Base-by-base conservation (phyloP, 2,113 vertebrate species). In the Eurystomus gularis region DNA sequence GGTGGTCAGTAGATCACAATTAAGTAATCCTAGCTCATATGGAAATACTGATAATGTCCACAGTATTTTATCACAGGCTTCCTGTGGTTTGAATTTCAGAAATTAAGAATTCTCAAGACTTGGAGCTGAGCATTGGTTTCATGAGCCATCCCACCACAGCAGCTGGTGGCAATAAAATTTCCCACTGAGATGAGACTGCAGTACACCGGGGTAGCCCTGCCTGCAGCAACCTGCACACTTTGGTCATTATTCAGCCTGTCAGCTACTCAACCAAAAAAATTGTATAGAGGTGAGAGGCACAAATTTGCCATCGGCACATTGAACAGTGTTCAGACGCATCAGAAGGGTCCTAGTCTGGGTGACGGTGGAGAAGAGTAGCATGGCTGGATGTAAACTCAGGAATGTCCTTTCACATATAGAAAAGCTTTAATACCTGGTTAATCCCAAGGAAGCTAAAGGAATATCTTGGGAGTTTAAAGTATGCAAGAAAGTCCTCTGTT, bases 261-360 rank as follows among this genome's bases (percentile, higher is more conserved):
- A 86, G 4, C 19, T 37, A 55, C 16, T 26, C 17, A 65, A 33
- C 35, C 11, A 81, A 83, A 65, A 57, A 52, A 15, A 9, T 3
- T 20, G 9, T 20, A 5, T 9, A 29, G 33, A 69, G 4, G 11
- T 0, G 0, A 62, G n/a, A 88, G 39, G 52, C 25, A 80, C 48
- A 71, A 40, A 26, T 7, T 35, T 46, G 39, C 33, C 23, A 58
- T 13, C 26, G 26, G 29, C 17, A 17, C 29, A 28, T 4, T 28
- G 15, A 46, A 23, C 23, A 29, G 8, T 3, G 11, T 29, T 86
- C 15, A 29, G 57, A n/a, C 13, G 21, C 3, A 0, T 26, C 51
- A 57, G 6, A 15, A 31, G 5, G 13, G 14, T 40, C 44, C 20
- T 16, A n/a, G 18, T 39, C 26, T 0, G 0, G 7, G 17, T 61